Conservation (phyloP, 2,113 vertebrate genomes). For the Cepphus grylle region DNA sequence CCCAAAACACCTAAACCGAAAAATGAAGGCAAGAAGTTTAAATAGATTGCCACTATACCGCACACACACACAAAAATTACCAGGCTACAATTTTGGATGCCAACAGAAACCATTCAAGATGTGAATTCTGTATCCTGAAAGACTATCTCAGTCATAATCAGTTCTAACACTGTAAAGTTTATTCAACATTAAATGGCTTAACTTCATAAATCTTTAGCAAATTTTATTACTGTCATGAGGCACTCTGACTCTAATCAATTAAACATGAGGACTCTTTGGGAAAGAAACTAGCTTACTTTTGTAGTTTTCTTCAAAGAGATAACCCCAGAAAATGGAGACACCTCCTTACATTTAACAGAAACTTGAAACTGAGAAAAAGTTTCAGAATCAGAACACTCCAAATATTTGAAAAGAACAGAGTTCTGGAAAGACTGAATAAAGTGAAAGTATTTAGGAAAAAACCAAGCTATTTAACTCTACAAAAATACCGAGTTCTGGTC, state of each 20-base stretch:
- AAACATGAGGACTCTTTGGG: neutral
- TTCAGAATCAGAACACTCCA: neutral
- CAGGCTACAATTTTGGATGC: neutral
- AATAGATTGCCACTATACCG: neutral
- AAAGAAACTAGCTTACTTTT: neutral
- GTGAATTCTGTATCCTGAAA: neutral
- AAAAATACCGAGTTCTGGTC: neutral
- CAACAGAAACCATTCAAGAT: neutral
- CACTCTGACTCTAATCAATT: neutral
- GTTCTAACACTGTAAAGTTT: neutral
- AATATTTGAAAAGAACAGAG: neutral
- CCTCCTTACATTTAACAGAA: neutral
- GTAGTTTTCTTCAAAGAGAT: neutral
- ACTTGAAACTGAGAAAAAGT: neutral
- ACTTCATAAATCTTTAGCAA: neutral
- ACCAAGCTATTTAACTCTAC: neutral
- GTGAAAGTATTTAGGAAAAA: neutral
- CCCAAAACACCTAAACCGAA: neutral
- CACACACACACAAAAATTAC: neutral
- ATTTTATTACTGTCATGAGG: neutral
- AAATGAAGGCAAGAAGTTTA: neutral
- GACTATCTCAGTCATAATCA: neutral
- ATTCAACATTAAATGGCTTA: neutral
- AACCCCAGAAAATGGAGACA: neutral
- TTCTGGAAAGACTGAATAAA: neutral